A percentile compares a stretch with the other conserved stretches of the same genome.
phyloP scores from a whole-genome alignment of 53 echinoderm and acorn worm genomes.

The Astropecten irregularis region DNA sequence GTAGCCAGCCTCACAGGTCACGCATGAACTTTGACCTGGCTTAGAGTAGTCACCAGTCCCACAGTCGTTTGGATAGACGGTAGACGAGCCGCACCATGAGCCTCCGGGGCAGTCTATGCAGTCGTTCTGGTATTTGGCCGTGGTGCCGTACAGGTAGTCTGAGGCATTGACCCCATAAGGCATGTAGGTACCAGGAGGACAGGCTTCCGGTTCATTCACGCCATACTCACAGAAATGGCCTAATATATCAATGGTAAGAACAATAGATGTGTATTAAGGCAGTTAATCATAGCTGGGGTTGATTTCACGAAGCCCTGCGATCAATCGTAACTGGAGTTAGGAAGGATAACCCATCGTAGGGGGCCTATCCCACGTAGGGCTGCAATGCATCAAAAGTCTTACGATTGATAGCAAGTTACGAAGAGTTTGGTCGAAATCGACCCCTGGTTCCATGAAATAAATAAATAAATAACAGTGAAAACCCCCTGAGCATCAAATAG shows the following conservation, averaged over 20 bases:
- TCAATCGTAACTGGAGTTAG: no score
- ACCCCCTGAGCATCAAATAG: no score
- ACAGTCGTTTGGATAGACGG: conserved; percentile 72
- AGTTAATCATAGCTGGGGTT: no score
- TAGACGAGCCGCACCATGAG: conserved; percentile 75
- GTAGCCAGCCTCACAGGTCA: conserved; percentile 85
- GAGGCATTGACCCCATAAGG: conserved; percentile 79
- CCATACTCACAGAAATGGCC: conserved; percentile 98
- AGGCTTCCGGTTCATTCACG: conserved; percentile 74
- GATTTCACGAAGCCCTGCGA: no score
- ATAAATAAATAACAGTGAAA: no score
- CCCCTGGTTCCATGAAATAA: no score
- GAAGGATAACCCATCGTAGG: no score
- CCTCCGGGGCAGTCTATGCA: conserved; percentile 91
- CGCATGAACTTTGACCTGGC: conserved; percentile 74
- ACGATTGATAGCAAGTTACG: no score
- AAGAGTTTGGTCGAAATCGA: no score
- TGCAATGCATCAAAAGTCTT: no score
- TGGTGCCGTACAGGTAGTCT: conserved; percentile 60
- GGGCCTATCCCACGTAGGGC: no score
- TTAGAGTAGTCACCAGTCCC: conserved; percentile 76
- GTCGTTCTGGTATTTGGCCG: conserved; percentile 91
- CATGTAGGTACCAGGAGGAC: conserved; percentile 94
- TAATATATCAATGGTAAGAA: conserved; percentile 20
- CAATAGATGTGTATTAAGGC: background rate